A percentile compares a stretch with the other conserved stretches of the same genome.
Evolutionary conservation across 2,888 invertebrate species (phyloP).

Genomic region (Andrena fulva): DNA sequence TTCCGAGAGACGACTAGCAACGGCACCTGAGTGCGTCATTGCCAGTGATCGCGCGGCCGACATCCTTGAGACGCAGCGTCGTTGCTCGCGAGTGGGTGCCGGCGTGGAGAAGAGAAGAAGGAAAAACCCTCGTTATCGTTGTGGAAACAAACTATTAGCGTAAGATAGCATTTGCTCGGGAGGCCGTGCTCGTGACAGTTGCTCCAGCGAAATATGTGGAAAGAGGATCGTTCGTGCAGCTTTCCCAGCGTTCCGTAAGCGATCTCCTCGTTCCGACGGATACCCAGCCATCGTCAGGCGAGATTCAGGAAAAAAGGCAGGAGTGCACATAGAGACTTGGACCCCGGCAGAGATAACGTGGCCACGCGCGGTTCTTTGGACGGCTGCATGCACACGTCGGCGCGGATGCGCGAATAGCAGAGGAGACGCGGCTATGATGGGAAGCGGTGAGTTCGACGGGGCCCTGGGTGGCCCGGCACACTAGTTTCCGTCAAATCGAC

Average conservation of each 20-base stretch:
- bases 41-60: slow-evolving; percentile 25
- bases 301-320: background rate
- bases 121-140: slow-evolving; percentile 77
- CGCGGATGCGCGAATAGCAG: background rate
- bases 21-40: slow-evolving; percentile 32
- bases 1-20: slow-evolving; percentile 23
- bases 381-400: background rate
- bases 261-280: no score
- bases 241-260: slow-evolving; percentile 24
- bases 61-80: slow-evolving; percentile 52
- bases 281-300: no score
- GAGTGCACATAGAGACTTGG: background rate
- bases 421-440: slow-evolving; percentile 22
- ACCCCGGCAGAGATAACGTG: background rate
- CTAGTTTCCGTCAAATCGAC: slow-evolving; percentile 1
- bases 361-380: background rate
- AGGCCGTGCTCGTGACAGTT: slow-evolving; percentile 67
- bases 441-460: background rate
- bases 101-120: slow-evolving; percentile 33
- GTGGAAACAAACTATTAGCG: slow-evolving; percentile 83
- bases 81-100: slow-evolving; percentile 9
- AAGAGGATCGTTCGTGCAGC: slow-evolving; percentile 36
- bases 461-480: background rate
- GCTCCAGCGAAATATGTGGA: slow-evolving; percentile 63
- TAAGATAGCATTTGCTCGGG: slow-evolving; percentile 75